phyloP scores from a whole-genome alignment of 2,113 vertebrate genomes.

The Pomatostomus ruficeps region DNA sequence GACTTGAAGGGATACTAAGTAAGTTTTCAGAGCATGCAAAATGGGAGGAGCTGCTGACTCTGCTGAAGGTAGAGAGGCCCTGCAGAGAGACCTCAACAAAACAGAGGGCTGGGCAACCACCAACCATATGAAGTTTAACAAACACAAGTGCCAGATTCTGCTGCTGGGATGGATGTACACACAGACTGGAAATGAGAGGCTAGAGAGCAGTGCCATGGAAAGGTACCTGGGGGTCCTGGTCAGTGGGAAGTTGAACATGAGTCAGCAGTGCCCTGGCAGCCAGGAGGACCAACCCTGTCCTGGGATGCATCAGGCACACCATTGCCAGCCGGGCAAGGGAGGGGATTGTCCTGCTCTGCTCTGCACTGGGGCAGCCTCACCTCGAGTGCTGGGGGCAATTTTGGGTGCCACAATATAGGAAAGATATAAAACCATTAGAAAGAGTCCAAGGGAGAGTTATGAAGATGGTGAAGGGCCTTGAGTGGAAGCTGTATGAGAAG shows the following conservation, averaged over 20 bases:
- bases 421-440: background rate
- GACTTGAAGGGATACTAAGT: background rate
- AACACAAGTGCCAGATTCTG: background rate
- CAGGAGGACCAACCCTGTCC: accelerated
- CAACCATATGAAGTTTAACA: background rate
- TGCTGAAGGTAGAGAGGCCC: background rate
- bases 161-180: background rate
- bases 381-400: accelerated
- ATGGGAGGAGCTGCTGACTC: background rate
- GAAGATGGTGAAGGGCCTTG: background rate
- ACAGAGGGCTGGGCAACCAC: background rate
- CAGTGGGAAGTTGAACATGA: background rate
- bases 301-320: background rate
- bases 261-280: background rate
- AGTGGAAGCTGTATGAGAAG: background rate
- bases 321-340: accelerated
- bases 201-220: background rate
- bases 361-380: accelerated
- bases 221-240: background rate
- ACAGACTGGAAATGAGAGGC: background rate
- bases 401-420: background rate
- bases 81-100: background rate
- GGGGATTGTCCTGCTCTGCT: accelerated
- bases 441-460: background rate
- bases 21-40: background rate